phyloP scores from a whole-genome alignment of 2,888 invertebrate genomes.

The Nyleta sp. region DNA sequence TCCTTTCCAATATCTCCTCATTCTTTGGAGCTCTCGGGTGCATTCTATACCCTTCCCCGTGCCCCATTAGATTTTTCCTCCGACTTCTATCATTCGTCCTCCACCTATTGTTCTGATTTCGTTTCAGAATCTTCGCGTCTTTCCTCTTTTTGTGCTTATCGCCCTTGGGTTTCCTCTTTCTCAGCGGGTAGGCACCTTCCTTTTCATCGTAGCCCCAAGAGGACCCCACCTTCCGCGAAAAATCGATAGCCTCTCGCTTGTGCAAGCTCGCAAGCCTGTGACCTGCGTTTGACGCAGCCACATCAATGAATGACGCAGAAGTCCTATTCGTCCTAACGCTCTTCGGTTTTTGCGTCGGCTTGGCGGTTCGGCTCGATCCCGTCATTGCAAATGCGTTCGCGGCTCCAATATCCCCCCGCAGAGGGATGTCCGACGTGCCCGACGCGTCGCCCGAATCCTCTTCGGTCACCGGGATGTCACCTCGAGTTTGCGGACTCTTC shows the following conservation, averaged over 20 bases:
- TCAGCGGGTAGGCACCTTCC: slow-evolving; percentile 67
- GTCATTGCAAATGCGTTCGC: slow-evolving; percentile 45
- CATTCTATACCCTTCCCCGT: slow-evolving; percentile 33
- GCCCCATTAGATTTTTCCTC: slow-evolving; percentile 39
- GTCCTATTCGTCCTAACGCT: slow-evolving; percentile 32
- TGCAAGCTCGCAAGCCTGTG: slow-evolving; percentile 60
- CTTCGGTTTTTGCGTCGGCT: slow-evolving; percentile 26
- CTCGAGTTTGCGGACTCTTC: slow-evolving; percentile 68
- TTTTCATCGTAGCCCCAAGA: slow-evolving; percentile 76
- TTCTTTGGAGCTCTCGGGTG: slow-evolving; percentile 59
- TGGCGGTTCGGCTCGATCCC: slow-evolving; percentile 3
- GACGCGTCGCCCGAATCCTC: slow-evolving; percentile 38
- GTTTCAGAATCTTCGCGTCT: slow-evolving; percentile 61
- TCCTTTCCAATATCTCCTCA: slow-evolving; percentile 48
- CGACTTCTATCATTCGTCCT: slow-evolving; percentile 37
- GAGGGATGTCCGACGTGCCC: slow-evolving; percentile 66
- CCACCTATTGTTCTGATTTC: slow-evolving; percentile 63
- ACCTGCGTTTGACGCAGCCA: slow-evolving; percentile 52
- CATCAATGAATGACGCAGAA: slow-evolving; percentile 51
- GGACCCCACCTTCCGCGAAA: slow-evolving; percentile 64
- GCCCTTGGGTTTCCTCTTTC: slow-evolving; percentile 24
- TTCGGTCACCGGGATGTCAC: slow-evolving; percentile 72
- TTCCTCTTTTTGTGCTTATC: slow-evolving; percentile 45
- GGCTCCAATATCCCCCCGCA: slow-evolving; percentile 75
- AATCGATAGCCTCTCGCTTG: slow-evolving; percentile 66